phyloP scores from a whole-genome alignment of 1,140 invertebrate genomes.

The Stegodyphus mimosarum region DNA sequence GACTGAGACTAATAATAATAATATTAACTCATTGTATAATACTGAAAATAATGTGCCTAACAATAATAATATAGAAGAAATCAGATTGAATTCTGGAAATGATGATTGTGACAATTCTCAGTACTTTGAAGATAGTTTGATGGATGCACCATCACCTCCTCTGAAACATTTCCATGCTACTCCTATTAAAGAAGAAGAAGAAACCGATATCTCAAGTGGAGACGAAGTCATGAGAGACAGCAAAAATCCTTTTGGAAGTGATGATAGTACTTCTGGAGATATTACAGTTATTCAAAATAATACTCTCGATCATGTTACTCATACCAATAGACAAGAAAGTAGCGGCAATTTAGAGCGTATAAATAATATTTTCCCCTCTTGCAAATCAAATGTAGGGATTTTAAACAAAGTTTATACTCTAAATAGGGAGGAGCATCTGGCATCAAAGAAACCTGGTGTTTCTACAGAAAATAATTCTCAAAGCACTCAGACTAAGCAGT shows the following conservation, averaged over 20 bases:
- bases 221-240: constrained; percentile 63
- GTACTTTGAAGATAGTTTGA: constrained; percentile 64
- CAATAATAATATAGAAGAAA: constrained; percentile 48
- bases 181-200: constrained; percentile 64
- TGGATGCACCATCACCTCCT: constrained; percentile 53
- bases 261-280: constrained; percentile 61
- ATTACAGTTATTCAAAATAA: constrained; percentile 54
- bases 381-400: constrained; percentile 43
- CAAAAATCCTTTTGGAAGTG: constrained; percentile 61
- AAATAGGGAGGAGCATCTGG: background rate
- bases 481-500: constrained; percentile 61
- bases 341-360: constrained; percentile 43
- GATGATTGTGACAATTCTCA: constrained; percentile 62
- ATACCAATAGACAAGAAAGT: constrained; percentile 5
- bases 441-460: constrained; percentile 1
- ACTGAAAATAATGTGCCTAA: constrained; percentile 16
- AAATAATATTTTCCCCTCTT: constrained; percentile 58
- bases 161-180: constrained; percentile 59
- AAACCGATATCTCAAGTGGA: constrained; percentile 61
- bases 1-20: constrained; percentile 59
- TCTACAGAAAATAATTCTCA: constrained; percentile 47
- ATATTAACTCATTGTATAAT: constrained; percentile 42
- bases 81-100: constrained; percentile 16
- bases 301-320: background rate
- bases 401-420: constrained; percentile 13